A percentile compares a stretch with the other conserved stretches of the same genome.
Conservation (phyloP, 2,888 invertebrate genomes). For the Drosophila buzzatii region DNA sequence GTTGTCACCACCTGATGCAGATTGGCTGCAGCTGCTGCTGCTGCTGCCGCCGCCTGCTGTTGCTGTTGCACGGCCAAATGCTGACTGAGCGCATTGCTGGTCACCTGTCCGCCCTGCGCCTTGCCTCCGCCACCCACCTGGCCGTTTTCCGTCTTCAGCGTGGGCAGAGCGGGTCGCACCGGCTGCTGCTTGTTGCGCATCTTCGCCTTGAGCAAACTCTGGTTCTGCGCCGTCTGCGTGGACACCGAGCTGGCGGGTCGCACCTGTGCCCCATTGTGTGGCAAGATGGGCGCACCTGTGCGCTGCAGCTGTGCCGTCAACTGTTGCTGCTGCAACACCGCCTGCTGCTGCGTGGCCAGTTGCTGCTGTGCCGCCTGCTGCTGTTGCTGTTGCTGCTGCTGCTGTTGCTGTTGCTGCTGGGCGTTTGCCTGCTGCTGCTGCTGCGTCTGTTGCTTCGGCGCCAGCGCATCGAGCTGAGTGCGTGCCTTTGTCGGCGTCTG, state of each 20-base stretch:
- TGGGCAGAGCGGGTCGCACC: slow-evolving; percentile 89
- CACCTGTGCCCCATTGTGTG: slow-evolving; percentile 87
- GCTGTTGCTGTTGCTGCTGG: slow-evolving; percentile 59
- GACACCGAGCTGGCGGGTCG: slow-evolving; percentile 93
- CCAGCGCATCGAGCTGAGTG: slow-evolving; percentile 86
- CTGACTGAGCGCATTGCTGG: slow-evolving; percentile 67
- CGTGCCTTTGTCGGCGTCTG: slow-evolving; percentile 86
- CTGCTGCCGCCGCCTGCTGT: slow-evolving; percentile 36
- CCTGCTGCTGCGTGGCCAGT: slow-evolving; percentile 46
- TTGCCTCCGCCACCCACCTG: slow-evolving; percentile 87
- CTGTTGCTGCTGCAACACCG: slow-evolving; percentile 78
- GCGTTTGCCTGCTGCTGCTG: slow-evolving; percentile 72
- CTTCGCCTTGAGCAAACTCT: slow-evolving; percentile 85
- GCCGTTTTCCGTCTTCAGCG: slow-evolving; percentile 88
- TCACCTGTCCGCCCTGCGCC: slow-evolving; percentile 27
- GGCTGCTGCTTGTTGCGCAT: slow-evolving; percentile 90
- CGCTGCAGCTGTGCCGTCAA: slow-evolving; percentile 72
- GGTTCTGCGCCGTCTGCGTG: slow-evolving; percentile 90
- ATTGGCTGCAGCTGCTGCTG: slow-evolving; percentile 74
- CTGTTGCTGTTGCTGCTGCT: slow-evolving; percentile 47
- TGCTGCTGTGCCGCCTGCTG: slow-evolving; percentile 70
- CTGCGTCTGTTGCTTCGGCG: slow-evolving; percentile 75
- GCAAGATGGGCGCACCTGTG: slow-evolving; percentile 87
- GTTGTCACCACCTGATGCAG: slow-evolving; percentile 86
- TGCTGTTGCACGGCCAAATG: slow-evolving; percentile 70